Evolutionary conservation across 2,888 invertebrate genomes (phyloP).

Genomic region (Ectemnius lituratus): DNA sequence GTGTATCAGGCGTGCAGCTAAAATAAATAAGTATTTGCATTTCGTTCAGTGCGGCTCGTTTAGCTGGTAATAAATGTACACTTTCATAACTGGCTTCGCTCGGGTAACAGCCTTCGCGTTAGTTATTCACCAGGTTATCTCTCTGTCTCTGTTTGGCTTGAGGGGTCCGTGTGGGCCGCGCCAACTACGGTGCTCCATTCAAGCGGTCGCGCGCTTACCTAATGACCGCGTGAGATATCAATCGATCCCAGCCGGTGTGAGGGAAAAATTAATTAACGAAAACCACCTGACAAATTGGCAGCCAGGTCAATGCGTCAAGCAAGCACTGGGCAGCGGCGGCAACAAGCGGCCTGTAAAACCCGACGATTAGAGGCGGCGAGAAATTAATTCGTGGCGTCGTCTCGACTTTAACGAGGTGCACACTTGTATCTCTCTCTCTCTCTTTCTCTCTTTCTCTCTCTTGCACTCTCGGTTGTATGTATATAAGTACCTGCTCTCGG

Average conservation of each 20-base stretch:
- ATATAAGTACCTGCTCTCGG: too few relatives aligned
- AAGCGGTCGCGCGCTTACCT: background rate
- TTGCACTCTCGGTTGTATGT: too few relatives aligned
- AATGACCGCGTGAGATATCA: conserved; percentile 1
- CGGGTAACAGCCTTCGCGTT: background rate
- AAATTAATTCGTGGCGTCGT: conserved; percentile 28
- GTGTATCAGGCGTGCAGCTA: background rate
- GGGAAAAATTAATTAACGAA: conserved; percentile 27
- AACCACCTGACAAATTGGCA: conserved; percentile 12
- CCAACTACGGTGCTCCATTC: too few relatives aligned
- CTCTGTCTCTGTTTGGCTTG: too few relatives aligned
- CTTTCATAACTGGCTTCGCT: conserved; percentile 43
- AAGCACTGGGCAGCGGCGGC: conserved; percentile 6
- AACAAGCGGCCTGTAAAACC: background rate
- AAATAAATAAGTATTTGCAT: background rate
- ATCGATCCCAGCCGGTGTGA: background rate
- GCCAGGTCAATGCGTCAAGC: conserved; percentile 1
- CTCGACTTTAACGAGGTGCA: conserved; percentile 31
- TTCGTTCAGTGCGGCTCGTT: conserved; percentile 12
- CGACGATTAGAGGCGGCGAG: conserved; percentile 18
- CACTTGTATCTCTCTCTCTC: background rate
- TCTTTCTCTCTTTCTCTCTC: background rate
- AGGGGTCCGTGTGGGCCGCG: too few relatives aligned
- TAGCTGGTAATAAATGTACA: conserved; percentile 23
- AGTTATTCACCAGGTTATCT: too few relatives aligned